These are phyloP conservation scores for Semotilus atromaculatus DNA, from an alignment of 2,797 vertebrate species.

Conservation along the genomic window DNA sequence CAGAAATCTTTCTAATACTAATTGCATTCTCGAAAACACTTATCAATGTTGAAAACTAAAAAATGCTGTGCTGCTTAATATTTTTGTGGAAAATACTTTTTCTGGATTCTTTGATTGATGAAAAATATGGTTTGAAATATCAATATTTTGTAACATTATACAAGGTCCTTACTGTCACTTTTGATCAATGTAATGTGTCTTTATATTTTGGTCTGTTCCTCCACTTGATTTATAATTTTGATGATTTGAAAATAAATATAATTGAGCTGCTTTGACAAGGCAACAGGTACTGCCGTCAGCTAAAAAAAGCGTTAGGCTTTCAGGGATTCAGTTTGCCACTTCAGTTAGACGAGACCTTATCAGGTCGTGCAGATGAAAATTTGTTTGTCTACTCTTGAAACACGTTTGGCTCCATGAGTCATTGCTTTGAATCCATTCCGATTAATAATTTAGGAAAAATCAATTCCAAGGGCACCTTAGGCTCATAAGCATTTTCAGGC, in stretches of 20 bases:
- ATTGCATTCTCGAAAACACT: background rate
- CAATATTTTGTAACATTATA: no score
- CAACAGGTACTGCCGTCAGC: background rate
- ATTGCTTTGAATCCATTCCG: constrained; percentile 1
- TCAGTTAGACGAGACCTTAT: background rate
- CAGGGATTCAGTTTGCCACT: background rate
- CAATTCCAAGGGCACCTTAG: constrained; percentile 16
- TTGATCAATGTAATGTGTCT: no score
- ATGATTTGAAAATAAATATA: background rate
- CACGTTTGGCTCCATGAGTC: background rate
- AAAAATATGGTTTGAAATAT: no score
- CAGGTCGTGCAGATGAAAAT: background rate
- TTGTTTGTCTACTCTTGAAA: background rate
- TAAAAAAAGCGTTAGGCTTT: background rate
- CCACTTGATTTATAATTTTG: background rate
- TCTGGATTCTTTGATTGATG: no score
- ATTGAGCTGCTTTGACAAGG: background rate
- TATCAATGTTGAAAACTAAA: background rate
- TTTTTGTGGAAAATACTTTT: no score
- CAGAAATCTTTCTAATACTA: background rate
- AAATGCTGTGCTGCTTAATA: background rate
- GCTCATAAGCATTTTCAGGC: background rate
- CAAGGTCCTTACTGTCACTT: no score
- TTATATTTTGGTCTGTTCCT: background rate
- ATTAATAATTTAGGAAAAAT: constrained; percentile 25